Conservation (phyloP, 2,797 vertebrate species). For the Tragelaphus eurycerus region DNA sequence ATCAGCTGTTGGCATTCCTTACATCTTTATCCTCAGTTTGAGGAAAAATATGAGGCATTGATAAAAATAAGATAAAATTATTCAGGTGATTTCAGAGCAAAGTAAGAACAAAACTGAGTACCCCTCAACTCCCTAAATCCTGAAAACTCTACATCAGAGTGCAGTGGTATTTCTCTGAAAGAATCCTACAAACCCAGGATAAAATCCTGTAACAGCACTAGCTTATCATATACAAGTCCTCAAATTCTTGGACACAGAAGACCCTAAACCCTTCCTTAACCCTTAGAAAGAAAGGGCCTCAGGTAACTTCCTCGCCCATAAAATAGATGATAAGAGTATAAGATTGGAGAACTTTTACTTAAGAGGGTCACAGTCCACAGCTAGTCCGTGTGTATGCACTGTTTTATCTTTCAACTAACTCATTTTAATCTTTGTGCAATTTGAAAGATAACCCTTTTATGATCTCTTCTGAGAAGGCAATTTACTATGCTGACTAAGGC, state of each 20-base stretch:
- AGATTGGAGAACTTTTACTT: constrained; percentile 2
- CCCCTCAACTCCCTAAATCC: background rate
- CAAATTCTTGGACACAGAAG: background rate
- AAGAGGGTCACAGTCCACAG: background rate
- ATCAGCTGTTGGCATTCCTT: background rate
- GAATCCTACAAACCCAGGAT: background rate
- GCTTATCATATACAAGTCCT: background rate
- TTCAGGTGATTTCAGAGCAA: background rate
- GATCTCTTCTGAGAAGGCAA: constrained; percentile 91
- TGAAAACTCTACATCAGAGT: background rate
- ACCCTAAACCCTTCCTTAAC: background rate
- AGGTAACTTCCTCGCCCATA: background rate
- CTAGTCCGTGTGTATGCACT: background rate
- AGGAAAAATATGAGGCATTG: background rate
- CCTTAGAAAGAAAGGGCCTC: background rate
- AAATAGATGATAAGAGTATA: background rate
- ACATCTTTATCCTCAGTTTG: background rate
- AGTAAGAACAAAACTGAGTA: background rate
- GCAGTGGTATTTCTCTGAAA: background rate
- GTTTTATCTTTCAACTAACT: background rate
- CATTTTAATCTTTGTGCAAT: constrained; percentile 73
- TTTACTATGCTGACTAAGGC: constrained; percentile 85
- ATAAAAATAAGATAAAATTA: background rate
- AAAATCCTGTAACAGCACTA: background rate
- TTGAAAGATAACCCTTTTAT: constrained; percentile 89